Percentiles rank a stretch among this genome's conserved stretches.
Conservation (phyloP, 1,140 invertebrate species). For the Trichonephila inaurata region DNA sequence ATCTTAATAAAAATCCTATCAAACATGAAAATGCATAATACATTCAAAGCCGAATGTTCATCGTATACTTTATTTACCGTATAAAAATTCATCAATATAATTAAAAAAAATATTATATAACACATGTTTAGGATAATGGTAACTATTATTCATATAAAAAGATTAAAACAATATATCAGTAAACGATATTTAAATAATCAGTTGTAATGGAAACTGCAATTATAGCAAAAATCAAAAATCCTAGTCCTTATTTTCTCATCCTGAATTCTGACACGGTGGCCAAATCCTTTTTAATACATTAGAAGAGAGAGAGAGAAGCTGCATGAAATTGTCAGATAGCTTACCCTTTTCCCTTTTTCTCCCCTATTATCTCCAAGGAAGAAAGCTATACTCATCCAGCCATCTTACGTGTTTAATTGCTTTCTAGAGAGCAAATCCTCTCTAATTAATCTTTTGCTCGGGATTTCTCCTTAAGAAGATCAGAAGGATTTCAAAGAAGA, state of each 20-base stretch:
- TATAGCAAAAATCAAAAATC: neutral
- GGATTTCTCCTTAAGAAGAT: conserved; percentile 4
- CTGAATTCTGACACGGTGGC: neutral
- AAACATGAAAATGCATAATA: no score
- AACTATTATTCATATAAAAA: no score
- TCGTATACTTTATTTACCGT: no score
- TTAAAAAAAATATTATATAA: no score
- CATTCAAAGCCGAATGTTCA: no score
- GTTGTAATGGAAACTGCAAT: neutral
- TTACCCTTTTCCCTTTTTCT: neutral
- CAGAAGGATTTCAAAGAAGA: conserved; percentile 13
- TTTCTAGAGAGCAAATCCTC: conserved; percentile 51
- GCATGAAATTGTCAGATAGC: conserved; percentile 56
- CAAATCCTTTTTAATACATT: conserved; percentile 40
- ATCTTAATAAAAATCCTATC: no score
- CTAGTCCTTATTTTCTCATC: neutral
- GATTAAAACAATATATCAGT: no score
- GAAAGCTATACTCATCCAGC: neutral
- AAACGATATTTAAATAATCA: no score
- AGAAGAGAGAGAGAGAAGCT: conserved; percentile 9
- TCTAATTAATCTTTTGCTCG: conserved; percentile 61
- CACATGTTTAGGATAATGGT: no score
- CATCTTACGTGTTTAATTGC: conserved; percentile 59
- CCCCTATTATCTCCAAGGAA: neutral
- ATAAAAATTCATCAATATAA: no score